phyloP scores from a whole-genome alignment of 2,888 invertebrate species.

The Acrobasis consociella region DNA sequence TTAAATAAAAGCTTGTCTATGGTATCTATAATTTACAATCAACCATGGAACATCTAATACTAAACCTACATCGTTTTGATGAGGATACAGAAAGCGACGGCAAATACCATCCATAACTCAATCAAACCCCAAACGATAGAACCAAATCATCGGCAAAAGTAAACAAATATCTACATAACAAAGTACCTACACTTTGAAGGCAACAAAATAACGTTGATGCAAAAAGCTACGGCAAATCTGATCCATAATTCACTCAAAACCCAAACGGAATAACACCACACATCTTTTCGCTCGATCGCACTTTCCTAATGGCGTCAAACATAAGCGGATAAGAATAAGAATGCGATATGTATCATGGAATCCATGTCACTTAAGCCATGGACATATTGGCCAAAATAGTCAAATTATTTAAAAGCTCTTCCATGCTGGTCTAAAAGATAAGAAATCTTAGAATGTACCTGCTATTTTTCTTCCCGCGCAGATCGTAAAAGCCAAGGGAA shows the following conservation, averaged over 20 bases:
- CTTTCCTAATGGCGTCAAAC: slow-evolving; percentile 21
- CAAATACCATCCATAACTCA: no score
- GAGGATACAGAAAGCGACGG: no score
- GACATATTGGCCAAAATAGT: background rate
- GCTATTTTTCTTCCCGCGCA: no score
- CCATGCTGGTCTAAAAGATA: no score
- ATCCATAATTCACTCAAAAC: slow-evolving; percentile 12
- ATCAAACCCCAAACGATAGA: no score
- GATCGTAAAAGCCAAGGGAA: no score
- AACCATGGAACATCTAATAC: background rate
- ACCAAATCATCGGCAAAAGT: no score
- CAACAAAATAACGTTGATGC: slow-evolving; percentile 8
- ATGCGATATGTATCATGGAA: slow-evolving; percentile 32
- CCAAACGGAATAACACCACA: slow-evolving; percentile 17
- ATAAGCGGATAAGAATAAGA: slow-evolving; percentile 25
- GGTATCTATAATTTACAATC: no score
- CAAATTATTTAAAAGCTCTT: no score
- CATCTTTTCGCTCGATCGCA: slow-evolving; percentile 23
- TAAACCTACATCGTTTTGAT: background rate
- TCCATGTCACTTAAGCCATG: background rate
- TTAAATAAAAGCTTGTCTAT: no score
- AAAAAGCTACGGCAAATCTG: background rate
- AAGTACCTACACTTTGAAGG: background rate
- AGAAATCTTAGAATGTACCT: no score
- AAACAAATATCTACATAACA: no score